Base-by-base conservation (phyloP, 2,888 invertebrate genomes). In the Bellardia pandia region DNA sequence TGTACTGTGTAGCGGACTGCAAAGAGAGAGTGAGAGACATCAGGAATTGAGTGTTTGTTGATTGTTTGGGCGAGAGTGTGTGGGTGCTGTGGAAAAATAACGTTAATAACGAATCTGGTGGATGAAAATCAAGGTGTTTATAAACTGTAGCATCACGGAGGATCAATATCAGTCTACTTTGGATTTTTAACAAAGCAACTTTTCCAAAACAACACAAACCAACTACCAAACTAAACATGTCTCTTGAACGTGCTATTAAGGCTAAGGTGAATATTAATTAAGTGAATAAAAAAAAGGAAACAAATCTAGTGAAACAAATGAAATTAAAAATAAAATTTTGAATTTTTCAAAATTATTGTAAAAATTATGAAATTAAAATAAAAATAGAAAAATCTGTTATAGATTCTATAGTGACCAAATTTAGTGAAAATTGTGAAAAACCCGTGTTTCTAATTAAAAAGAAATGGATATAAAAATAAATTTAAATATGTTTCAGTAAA, bases 231-330 rank as follows among this genome's bases (percentile, higher is more conserved):
- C 93, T 92, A 93, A 94, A 94, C 93, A 98, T 98, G 98, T 97
- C 98, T 96, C 96, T 98, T 94, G 97, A 98, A 96, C 96, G 98
- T 94, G 97, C 97, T 96, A 97, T 98, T 94, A 96, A 96, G 94
- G 96, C 96, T 94, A 98, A 98, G 97, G 97, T 98, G 94, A 95
- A 95, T 92, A 90, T 83, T 51, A 42, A 40, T 51, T 56, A 58
- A 77, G 23, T 75, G 76, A 30, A 68, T 40, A 30, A 75, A 79
- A 77, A 30, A 75, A 79, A 77, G 60, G n/a, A 74, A 68, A 68
- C 80, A 75, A 68, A 23, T 1, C 80, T 72, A 68, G 33, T 1
- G 48, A 72, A 69, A 68, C 14, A 37, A 68, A 64, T 40, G 60
- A 23, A 60, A 53, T 86, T 37, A 69, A 71, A 51, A 48, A 68